phyloP scores from a whole-genome alignment of 2,888 invertebrate species.

The Eudasyphora cyanicolor region DNA sequence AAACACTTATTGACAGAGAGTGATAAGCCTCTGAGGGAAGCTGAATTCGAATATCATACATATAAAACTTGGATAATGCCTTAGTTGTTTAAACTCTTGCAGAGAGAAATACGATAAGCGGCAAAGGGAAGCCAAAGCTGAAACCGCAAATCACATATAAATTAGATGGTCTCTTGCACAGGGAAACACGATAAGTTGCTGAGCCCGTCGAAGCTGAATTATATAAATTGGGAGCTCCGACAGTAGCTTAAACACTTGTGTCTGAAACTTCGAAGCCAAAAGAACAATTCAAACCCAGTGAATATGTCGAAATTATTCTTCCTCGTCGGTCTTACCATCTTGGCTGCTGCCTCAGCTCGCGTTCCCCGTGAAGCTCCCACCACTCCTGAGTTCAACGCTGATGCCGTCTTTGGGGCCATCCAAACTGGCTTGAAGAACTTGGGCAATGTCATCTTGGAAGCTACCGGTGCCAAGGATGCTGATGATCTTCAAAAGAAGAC shows the following conservation, averaged over 20 bases:
- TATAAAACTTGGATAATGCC: too few relatives aligned
- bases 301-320: slow-evolving; percentile 10
- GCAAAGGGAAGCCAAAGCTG: too few relatives aligned
- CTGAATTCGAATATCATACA: too few relatives aligned
- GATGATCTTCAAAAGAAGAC: slow-evolving; percentile 6
- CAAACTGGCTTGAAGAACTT: not conserved
- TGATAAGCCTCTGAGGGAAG: too few relatives aligned
- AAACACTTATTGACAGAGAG: too few relatives aligned
- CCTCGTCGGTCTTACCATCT: slow-evolving; percentile 8
- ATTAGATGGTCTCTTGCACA: too few relatives aligned
- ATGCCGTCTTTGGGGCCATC: not conserved
- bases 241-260: not conserved
- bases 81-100: too few relatives aligned
- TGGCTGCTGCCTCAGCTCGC: slow-evolving; percentile 28
- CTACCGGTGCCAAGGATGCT: slow-evolving; percentile 10
- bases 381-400: not conserved
- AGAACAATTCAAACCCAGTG: not conserved
- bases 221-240: not conserved
- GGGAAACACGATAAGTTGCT: not conserved
- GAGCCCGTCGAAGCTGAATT: not conserved
- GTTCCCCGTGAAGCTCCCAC: not conserved
- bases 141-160: too few relatives aligned
- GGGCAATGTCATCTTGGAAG: not conserved
- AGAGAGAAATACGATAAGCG: too few relatives aligned
- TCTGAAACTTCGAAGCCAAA: slow-evolving; percentile 21